Evolutionary conservation across 92 coral and sea anemone species (phyloP), one percentile per base, ranked within the genome.

Genomic region (Parazoanthus darwini): DNA sequence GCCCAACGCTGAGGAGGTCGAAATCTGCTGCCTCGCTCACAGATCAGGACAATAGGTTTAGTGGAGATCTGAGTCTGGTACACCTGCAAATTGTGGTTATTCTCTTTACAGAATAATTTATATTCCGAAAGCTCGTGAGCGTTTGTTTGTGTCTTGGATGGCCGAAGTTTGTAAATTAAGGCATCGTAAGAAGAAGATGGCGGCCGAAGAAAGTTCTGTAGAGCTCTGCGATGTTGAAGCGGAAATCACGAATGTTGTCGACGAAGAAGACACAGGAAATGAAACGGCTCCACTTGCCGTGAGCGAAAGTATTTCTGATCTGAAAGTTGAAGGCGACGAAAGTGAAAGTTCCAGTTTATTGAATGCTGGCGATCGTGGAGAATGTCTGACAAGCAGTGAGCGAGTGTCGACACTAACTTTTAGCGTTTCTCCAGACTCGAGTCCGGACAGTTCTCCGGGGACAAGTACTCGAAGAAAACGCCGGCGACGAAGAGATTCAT

Each of bases 11-110:
- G 1, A 91, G 94, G 89, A 91, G 96, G 68, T 93, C 98, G 4
- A 92, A 92, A 44, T 95, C 98, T 13, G 94, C 96, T 79, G 91
- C 91, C 29, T 95, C 98, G 72, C 90, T 90, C 4, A 90, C 90
- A 33, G 91, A 93, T 38, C 85, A 80, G 48, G 98, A 95, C n/a
- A 85, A 89, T 56, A 91, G 98, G 54, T 90, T 90, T 76, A 95
- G 98, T 82, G 94, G 92, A 20, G 94, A 93, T 20, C 88, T 91
- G 86, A 92, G 96, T 42, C 36, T 89, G 0, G 39, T 84, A 44
- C 87, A 84, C 87, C 87, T 84, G 87, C 79, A 71, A 84, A 8
- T 70, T 76, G 87, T 26, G 87, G 87, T 84, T 13, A 70, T 71
- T 38, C 59, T 20, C 54, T 18, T 83, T 74, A 51, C 44, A 56